These are phyloP conservation scores for Galeopsomyia nigrocyanea DNA, from an alignment of 2,888 invertebrate genomes.

Conservation along the genomic window DNA sequence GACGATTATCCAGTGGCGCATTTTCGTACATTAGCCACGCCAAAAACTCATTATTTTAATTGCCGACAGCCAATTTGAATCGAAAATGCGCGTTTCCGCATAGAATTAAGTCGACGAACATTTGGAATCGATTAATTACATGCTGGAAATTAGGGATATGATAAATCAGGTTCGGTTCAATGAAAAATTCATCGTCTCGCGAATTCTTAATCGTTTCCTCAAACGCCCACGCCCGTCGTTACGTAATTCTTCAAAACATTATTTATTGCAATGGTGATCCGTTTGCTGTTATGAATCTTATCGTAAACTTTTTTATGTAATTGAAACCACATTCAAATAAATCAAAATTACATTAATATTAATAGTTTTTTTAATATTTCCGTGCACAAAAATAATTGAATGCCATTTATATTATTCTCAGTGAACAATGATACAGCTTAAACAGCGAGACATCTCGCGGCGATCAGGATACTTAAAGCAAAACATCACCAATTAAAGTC, in stretches of 20 bases:
- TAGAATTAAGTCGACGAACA: not conserved
- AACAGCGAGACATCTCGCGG: too few species aligned
- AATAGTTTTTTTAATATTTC: too few species aligned
- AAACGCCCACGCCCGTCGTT: constrained; percentile 23
- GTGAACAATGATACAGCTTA: too few species aligned
- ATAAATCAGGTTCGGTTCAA: constrained; percentile 22
- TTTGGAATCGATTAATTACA: constrained; percentile 9
- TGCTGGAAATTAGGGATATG: constrained; percentile 8
- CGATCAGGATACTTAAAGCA: too few species aligned
- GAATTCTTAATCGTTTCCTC: constrained; percentile 31
- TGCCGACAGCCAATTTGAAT: constrained; percentile 7
- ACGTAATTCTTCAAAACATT: constrained; percentile 4
- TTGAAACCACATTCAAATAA: too few species aligned
- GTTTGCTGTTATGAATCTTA: too few species aligned
- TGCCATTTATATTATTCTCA: too few species aligned
- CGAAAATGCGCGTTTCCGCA: constrained; percentile 5
- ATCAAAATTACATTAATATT: too few species aligned
- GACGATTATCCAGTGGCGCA: not conserved
- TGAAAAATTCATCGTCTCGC: constrained; percentile 28
- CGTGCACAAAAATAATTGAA: too few species aligned
- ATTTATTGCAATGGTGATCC: too few species aligned
- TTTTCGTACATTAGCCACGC: constrained; percentile 6
- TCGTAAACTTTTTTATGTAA: too few species aligned
- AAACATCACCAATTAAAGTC: too few species aligned
- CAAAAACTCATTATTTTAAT: constrained; percentile 16